Evolutionary conservation across 2,888 invertebrate genomes (phyloP).

Genomic region (Latrodectus elegans): DNA sequence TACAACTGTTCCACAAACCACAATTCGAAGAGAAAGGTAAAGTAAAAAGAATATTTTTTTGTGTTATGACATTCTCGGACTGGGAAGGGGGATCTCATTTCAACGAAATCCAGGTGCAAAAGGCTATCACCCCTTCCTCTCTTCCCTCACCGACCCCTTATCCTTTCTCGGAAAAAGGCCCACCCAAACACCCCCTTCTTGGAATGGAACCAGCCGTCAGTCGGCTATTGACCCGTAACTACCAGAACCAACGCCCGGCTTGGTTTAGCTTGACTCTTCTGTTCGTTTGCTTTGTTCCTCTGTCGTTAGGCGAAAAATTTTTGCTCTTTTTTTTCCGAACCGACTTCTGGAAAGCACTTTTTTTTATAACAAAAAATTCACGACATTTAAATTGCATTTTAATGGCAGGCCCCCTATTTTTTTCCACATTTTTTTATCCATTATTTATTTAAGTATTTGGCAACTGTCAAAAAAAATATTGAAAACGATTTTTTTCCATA

Average conservation of each 20-base stretch:
- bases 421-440: no score
- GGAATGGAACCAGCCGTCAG: slow-evolving; percentile 38
- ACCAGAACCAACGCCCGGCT: slow-evolving; percentile 30
- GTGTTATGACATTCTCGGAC: slow-evolving; percentile 1
- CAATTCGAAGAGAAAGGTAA: not conserved
- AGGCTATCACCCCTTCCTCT: slow-evolving; percentile 8
- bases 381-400: not conserved
- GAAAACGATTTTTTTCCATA: no score
- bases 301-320: no score
- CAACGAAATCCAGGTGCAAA: slow-evolving; percentile 61
- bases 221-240: slow-evolving; percentile 64
- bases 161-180: slow-evolving; percentile 56
- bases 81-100: slow-evolving; percentile 10
- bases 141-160: slow-evolving; percentile 24
- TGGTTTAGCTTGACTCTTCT: not conserved
- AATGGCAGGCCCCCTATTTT: no score
- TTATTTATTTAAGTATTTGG: no score
- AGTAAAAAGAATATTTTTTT: not conserved
- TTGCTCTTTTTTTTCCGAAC: not conserved
- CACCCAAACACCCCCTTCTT: slow-evolving; percentile 25
- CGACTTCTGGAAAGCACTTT: slow-evolving; percentile 9
- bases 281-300: slow-evolving; percentile 5
- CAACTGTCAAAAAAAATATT: no score
- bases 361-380: slow-evolving; percentile 42
- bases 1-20: not conserved